phyloP scores from a whole-genome alignment of 2,888 invertebrate species.

The Drosophila nr. medialis region DNA sequence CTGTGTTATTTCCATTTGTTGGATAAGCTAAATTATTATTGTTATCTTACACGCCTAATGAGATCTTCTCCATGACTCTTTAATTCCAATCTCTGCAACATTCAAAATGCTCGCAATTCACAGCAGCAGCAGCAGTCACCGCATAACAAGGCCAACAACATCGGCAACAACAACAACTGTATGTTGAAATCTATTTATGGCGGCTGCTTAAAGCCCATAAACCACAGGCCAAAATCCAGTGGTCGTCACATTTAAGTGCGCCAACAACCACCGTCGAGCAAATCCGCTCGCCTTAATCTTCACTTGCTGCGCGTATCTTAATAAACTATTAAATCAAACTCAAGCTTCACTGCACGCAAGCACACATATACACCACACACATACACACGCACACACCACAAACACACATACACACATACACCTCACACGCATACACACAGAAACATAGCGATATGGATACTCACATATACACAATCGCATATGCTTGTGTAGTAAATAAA shows the following conservation, averaged over 20 bases:
- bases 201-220: conserved; percentile 68
- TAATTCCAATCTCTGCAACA: conserved; percentile 34
- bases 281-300: conserved; percentile 74
- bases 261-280: conserved; percentile 53
- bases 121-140: background rate
- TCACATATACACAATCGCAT: conserved; percentile 22
- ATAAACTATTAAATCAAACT: conserved; percentile 79
- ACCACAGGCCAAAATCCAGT: conserved; percentile 77
- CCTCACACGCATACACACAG: conserved; percentile 55
- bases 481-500: conserved; percentile 65
- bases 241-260: conserved; percentile 76
- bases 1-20: conserved; percentile 1
- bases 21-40: conserved; percentile 18
- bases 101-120: conserved; percentile 41
- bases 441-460: conserved; percentile 26
- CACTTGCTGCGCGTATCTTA: conserved; percentile 77
- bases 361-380: conserved; percentile 33
- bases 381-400: conserved; percentile 3
- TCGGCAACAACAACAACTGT: background rate
- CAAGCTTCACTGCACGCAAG: conserved; percentile 76
- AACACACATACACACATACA: conserved; percentile 47
- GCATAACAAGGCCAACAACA: conserved; percentile 17
- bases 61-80: conserved; percentile 13
- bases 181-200: conserved; percentile 67
- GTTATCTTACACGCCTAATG: conserved; percentile 30